phyloP scores from a whole-genome alignment of 2,113 vertebrate species.

The Canis aureus region DNA sequence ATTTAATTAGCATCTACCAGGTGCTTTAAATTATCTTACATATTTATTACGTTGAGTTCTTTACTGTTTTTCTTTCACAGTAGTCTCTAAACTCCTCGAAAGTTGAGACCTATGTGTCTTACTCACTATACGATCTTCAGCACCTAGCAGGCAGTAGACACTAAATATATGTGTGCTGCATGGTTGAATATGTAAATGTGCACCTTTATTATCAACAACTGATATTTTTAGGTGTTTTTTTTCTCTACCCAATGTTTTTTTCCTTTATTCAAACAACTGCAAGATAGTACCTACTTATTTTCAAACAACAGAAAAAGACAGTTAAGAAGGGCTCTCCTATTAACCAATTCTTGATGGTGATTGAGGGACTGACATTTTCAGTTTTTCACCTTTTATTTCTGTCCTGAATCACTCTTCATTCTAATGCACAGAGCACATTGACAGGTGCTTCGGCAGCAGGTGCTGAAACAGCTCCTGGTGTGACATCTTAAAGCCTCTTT shows the following conservation, averaged over 20 bases:
- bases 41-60: neutral
- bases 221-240: neutral
- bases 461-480: neutral
- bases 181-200: too few relatives aligned
- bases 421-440: neutral
- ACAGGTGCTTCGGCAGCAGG: neutral
- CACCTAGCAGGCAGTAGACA: neutral
- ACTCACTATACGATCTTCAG: neutral
- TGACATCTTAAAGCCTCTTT: neutral
- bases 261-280: neutral
- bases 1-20: neutral
- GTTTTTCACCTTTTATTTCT: neutral
- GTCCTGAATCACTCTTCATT: neutral
- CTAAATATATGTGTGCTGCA: neutral
- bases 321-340: neutral
- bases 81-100: neutral
- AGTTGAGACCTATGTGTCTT: neutral
- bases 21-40: neutral
- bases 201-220: neutral
- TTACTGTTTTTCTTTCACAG: neutral
- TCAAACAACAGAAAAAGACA: neutral
- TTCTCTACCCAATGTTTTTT: neutral
- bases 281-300: neutral
- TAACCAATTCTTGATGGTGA: neutral
- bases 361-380: neutral